Base-by-base conservation (phyloP, 2,888 invertebrate species). In the Plagodis dolabraria region DNA sequence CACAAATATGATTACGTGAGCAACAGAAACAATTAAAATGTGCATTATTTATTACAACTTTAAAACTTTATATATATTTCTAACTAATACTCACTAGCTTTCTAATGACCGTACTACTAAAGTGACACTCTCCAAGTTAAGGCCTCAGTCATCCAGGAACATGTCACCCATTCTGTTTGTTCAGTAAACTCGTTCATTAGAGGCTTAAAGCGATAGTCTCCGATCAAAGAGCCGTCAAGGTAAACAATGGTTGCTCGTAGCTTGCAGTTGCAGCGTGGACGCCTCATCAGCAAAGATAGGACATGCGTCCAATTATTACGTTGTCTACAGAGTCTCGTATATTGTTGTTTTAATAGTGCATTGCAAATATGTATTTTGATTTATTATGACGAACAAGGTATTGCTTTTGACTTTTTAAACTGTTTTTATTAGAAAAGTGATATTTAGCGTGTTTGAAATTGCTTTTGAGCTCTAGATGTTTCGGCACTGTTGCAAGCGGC, bases 231-330 rank as follows among this genome's bases (percentile, higher is more conserved):
- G 67, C 60, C 47, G 63, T 64, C 53, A 57, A 54, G 67, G 70
- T 77, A 85, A 86, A 87, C 86, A 86, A 83, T 80, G 80, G 80
- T 82, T 36, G 42, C 48, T 56, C 11, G 45, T 65, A 70, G 79
- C 72, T 46, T 51, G 59, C 63, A 57, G 73, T 72, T 67, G 74
- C 68, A 70, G 52, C 51, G 74, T 74, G 72, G 81, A 77, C 74
- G 80, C 79, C 76, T 82, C 83, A 83, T 88, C 82, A 87, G 78
- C 76, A 69, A 70, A 60, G 68, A 57, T 72, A 79, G 73, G 69
- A 68, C 64, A 73, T 71, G 69, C 76, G 75, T 75, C 79, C 76
- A 76, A 80, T 80, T 74, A 82, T 74, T 76, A 71, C 57, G 60
- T 59, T 56, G 61, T 64, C 65, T 57, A 36, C 53, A 63, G 60